Evolutionary conservation across 2,113 vertebrate species (phyloP), one percentile per base, ranked within the genome.

Genomic region (Xyrauchen texanus): DNA sequence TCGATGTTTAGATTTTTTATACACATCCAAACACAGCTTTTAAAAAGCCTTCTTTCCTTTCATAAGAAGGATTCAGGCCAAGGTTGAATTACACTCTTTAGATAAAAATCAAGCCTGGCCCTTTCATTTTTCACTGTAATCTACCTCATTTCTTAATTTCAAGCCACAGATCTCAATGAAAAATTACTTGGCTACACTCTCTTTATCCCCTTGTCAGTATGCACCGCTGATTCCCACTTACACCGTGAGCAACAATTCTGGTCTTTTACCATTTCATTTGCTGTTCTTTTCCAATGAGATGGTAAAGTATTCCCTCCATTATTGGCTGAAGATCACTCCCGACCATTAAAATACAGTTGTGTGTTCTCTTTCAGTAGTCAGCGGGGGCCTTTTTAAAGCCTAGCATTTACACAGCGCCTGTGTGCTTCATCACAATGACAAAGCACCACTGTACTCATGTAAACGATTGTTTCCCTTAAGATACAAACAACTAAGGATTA

Each of bases 391-490:
- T 69, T 47, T 74, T 60, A 70, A 64, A 78, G 57, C 53, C 65
- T 68, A 53, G 58, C 72, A 79, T 87, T 85, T 85, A 79, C 52
- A 60, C 51, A 68, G 70, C n/a, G 80, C 61, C 61, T 76, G 62
- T 61, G 82, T 77, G 61, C 72, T 82, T 85, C 64, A 74, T 82
- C 76, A 78, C 15, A 2, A 66, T 79, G 82, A 85, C 64, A 80
- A 81, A 85, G 75, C 76, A 65, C 47, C 69, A 52, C 66, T 84
- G 82, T 76, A 81, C 64, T 60, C 51, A 81, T 78, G 77, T 80
- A 83, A 85, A 85, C 44, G 44, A 81, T 80, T 68, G 67, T 81
- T 81, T 81, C 81, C 71, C 65, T 75, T 76, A 82, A 79, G 72
- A 84, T 80, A 77, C 66, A 78, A 71, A 81, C 69, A 74, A 61